Percentiles rank a stretch among this genome's conserved stretches.
These are phyloP conservation scores for Drosophila phalerata DNA, from an alignment of 2,888 invertebrate species.

Conservation along the genomic window DNA sequence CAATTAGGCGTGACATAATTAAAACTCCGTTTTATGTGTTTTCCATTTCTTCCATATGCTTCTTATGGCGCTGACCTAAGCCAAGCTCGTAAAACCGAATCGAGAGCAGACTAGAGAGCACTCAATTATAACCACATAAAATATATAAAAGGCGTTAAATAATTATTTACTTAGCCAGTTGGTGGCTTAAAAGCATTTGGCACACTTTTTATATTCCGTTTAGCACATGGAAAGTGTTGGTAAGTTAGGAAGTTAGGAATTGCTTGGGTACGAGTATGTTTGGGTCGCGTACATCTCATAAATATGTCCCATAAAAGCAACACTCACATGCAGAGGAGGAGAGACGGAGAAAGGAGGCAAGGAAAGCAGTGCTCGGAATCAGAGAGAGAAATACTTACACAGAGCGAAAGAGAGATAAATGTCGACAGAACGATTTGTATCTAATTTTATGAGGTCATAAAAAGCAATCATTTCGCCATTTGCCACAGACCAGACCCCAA, in stretches of 20 bases:
- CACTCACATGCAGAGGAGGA: constrained; percentile 23
- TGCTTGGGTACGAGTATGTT: constrained; percentile 9
- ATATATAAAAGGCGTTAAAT: constrained; percentile 69
- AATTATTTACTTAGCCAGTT: constrained; percentile 72
- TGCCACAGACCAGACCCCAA: constrained; percentile 58
- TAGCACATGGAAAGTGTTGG: constrained; percentile 40
- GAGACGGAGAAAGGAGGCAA: constrained; percentile 23
- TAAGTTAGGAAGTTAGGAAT: constrained; percentile 15
- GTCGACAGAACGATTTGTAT: constrained; percentile 83
- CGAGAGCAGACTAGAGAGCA: constrained; percentile 37
- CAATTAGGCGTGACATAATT: constrained; percentile 45
- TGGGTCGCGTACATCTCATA: constrained; percentile 54
- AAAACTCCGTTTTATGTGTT: constrained; percentile 30
- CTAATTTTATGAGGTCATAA: constrained; percentile 85
- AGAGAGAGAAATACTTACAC: constrained; percentile 11
- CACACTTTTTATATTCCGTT: constrained; percentile 60
- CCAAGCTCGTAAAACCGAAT: constrained; percentile 52
- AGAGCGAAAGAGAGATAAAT: constrained; percentile 66
- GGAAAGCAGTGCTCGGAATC: constrained; percentile 35
- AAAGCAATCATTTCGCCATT: constrained; percentile 84
- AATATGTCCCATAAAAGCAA: constrained; percentile 57
- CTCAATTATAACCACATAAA: constrained; percentile 58
- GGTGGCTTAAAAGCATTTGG: constrained; percentile 57
- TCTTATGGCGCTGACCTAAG: constrained; percentile 36
- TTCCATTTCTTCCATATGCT: constrained; percentile 12